Evolutionary conservation across 2,113 vertebrate genomes (phyloP).

Genomic region (Oncorhynchus mykiss): DNA sequence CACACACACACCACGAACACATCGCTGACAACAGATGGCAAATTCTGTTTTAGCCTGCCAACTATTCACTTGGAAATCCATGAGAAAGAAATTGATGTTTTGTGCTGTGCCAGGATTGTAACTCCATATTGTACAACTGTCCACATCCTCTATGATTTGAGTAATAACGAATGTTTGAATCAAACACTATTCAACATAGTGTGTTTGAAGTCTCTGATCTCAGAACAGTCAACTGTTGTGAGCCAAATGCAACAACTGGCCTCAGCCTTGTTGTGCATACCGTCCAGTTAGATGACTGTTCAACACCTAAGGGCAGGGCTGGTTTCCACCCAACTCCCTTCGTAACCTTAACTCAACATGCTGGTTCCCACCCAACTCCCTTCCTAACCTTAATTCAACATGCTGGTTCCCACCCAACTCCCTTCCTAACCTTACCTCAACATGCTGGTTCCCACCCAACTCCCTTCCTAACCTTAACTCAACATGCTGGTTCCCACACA

Average conservation of each 20-base stretch:
- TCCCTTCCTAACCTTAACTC: too few species aligned
- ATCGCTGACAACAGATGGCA: too few species aligned
- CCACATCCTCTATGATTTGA: not conserved
- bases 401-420: too few species aligned
- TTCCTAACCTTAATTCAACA: too few species aligned
- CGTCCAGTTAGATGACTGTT: not conserved
- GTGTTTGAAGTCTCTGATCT: conserved; percentile 6
- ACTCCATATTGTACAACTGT: conserved; percentile 3
- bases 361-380: too few species aligned
- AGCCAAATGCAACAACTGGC: conserved; percentile 2
- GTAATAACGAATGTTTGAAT: not conserved
- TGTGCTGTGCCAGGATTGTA: not conserved
- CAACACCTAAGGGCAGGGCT: too few species aligned
- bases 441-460: too few species aligned
- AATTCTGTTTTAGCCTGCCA: not conserved
- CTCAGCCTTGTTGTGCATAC: not conserved
- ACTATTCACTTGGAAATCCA: not conserved
- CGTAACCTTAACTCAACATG: too few species aligned
- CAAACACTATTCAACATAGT: not conserved
- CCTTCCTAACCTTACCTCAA: too few species aligned
- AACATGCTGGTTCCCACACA: too few species aligned
- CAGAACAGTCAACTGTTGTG: not conserved
- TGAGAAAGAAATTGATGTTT: not conserved
- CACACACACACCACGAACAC: too few species aligned
- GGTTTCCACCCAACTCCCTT: too few species aligned